Percentiles rank a stretch among this genome's conserved stretches.
phyloP scores from a whole-genome alignment of 2,797 vertebrate species.

The Enoplosus armatus region DNA sequence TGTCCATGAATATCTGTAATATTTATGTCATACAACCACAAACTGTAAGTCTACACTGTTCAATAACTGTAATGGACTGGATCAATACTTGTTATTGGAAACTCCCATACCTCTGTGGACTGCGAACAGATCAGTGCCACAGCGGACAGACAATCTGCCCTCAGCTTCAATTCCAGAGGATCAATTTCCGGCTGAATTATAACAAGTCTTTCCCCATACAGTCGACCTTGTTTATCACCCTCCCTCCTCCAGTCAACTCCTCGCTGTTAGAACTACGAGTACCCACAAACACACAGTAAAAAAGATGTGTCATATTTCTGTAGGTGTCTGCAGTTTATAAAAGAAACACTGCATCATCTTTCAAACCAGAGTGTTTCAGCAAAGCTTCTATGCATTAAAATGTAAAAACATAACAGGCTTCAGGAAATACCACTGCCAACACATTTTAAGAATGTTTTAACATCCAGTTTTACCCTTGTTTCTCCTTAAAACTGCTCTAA shows the following conservation, averaged over 20 bases:
- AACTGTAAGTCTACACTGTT: constrained; percentile 36
- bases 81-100: constrained; percentile 63
- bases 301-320: constrained; percentile 3
- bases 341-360: background rate
- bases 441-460: constrained; percentile 15
- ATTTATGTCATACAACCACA: constrained; percentile 33
- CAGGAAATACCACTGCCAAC: background rate
- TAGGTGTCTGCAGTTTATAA: background rate
- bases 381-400: background rate
- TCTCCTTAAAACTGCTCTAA: background rate
- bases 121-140: constrained; percentile 33
- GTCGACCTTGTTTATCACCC: constrained; percentile 27
- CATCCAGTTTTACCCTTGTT: background rate
- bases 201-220: background rate
- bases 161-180: constrained; percentile 45
- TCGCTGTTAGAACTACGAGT: background rate
- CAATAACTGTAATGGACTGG: constrained; percentile 52
- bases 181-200: constrained; percentile 49
- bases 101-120: constrained; percentile 34
- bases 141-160: constrained; percentile 30
- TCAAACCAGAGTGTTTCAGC: background rate
- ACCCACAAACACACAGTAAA: constrained; percentile 19
- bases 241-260: background rate
- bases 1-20: background rate
- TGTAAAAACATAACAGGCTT: background rate